These are phyloP conservation scores for Sminthurinus aureus DNA, from an alignment of 2,888 invertebrate species.

Conservation along the genomic window DNA sequence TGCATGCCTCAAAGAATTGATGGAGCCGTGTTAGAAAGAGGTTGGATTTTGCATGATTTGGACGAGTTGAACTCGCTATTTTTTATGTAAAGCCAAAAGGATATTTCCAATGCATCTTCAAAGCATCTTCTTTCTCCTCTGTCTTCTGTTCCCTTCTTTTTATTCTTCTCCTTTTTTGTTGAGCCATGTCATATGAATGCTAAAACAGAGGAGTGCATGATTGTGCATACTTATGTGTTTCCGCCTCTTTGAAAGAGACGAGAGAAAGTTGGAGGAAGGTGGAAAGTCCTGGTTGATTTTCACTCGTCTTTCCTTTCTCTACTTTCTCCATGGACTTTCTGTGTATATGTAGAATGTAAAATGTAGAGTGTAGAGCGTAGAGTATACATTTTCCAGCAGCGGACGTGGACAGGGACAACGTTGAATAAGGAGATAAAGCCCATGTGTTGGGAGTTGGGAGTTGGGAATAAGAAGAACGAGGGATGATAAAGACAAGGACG, in stretches of 20 bases:
- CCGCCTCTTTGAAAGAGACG: too few species aligned
- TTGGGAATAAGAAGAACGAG: not conserved
- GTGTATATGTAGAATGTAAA: too few species aligned
- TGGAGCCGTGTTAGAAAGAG: not conserved
- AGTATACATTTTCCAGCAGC: too few species aligned
- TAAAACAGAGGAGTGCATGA: not conserved
- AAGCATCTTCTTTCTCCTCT: not conserved
- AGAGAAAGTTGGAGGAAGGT: not conserved
- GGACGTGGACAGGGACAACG: not conserved
- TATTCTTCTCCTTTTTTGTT: not conserved
- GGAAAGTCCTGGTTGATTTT: not conserved
- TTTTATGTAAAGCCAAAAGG: constrained; percentile 9
- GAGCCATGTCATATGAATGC: not conserved
- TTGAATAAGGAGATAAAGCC: not conserved
- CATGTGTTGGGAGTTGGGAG: not conserved
- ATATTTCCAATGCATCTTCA: not conserved
- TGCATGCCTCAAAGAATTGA: not conserved
- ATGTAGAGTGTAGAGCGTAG: too few species aligned
- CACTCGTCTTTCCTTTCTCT: not conserved
- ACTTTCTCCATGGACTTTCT: not conserved
- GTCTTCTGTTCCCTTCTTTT: too few species aligned
- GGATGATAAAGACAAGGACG: not conserved
- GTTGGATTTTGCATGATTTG: not conserved
- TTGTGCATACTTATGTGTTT: not conserved
- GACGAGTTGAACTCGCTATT: not conserved